Evolutionary conservation across 2,113 vertebrate genomes (phyloP).

Genomic region (Engystomops pustulosus): DNA sequence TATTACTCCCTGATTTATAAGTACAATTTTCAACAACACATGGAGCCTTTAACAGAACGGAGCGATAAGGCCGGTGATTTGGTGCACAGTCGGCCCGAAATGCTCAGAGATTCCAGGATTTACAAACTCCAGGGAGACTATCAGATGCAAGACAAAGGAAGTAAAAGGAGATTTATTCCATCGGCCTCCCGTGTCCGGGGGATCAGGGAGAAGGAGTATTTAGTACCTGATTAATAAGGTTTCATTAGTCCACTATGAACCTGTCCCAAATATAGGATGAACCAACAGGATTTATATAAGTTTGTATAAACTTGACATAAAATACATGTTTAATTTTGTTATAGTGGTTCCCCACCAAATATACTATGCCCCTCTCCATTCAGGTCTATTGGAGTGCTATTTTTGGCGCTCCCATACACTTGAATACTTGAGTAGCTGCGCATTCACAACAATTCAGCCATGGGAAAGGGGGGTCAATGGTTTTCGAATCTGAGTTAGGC

Average conservation of each 20-base stretch:
- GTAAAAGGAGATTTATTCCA: slow-evolving; percentile 14
- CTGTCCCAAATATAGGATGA: too few species aligned
- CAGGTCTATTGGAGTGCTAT: too few species aligned
- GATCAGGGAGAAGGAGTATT: background rate
- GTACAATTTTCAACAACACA: slow-evolving; percentile 26
- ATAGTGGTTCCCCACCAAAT: too few species aligned
- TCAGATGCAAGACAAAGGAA: slow-evolving; percentile 20
- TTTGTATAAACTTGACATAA: background rate
- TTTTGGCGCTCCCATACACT: too few species aligned
- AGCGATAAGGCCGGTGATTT: background rate
- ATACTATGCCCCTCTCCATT: too few species aligned
- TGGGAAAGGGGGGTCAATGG: too few species aligned
- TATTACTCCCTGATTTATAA: slow-evolving; percentile 25
- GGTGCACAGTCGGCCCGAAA: background rate
- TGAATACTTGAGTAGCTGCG: too few species aligned
- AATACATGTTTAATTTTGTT: too few species aligned
- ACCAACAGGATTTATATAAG: background rate
- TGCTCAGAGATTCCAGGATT: slow-evolving; percentile 1
- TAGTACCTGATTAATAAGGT: background rate
- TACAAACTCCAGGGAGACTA: slow-evolving; percentile 4
- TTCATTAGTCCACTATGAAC: background rate
- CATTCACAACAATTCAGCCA: too few species aligned
- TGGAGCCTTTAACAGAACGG: background rate
- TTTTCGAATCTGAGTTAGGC: too few species aligned
- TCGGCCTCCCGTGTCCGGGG: background rate